Evolutionary conservation across 2,797 vertebrate species (phyloP).

Genomic region (Gephyroberyx darwinii): DNA sequence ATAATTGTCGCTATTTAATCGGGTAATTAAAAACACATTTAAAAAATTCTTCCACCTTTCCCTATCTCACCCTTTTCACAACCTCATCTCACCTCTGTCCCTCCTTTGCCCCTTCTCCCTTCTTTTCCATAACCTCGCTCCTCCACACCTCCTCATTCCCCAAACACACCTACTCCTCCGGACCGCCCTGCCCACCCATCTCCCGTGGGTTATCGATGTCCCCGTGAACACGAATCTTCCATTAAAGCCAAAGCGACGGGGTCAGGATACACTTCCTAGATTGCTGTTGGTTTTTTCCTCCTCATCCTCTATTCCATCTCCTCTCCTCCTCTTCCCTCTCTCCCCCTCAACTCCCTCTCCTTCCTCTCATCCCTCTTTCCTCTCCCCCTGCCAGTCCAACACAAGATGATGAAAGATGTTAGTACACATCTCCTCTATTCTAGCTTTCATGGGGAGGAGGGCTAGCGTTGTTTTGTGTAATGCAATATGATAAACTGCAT

Average conservation of each 20-base stretch:
- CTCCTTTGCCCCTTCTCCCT: background rate
- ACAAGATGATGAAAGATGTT: conserved; percentile 37
- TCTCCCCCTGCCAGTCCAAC: background rate
- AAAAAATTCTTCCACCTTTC: background rate
- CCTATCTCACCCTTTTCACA: background rate
- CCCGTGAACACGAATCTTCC: conserved; percentile 76
- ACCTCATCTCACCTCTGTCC: background rate
- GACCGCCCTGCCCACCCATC: conserved; percentile 12
- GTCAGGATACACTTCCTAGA: conserved; percentile 56
- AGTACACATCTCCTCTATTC: conserved; percentile 29
- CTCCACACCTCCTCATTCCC: conserved; percentile 21
- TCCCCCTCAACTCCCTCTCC: background rate
- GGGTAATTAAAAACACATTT: too few species aligned
- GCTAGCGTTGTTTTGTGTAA: conserved; percentile 50
- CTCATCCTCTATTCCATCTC: conserved; percentile 4
- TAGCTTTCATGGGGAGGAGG: conserved; percentile 6
- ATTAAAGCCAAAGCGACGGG: conserved; percentile 70
- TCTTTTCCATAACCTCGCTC: conserved; percentile 14
- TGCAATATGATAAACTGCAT: conserved; percentile 59
- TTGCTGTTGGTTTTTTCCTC: conserved; percentile 22
- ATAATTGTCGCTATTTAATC: too few species aligned
- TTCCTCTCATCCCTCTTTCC: background rate
- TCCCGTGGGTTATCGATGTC: conserved; percentile 74
- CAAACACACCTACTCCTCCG: conserved; percentile 44
- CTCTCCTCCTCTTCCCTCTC: conserved; percentile 7